Evolutionary conservation across 2,888 invertebrate genomes (phyloP).

Genomic region (Apamea anceps): DNA sequence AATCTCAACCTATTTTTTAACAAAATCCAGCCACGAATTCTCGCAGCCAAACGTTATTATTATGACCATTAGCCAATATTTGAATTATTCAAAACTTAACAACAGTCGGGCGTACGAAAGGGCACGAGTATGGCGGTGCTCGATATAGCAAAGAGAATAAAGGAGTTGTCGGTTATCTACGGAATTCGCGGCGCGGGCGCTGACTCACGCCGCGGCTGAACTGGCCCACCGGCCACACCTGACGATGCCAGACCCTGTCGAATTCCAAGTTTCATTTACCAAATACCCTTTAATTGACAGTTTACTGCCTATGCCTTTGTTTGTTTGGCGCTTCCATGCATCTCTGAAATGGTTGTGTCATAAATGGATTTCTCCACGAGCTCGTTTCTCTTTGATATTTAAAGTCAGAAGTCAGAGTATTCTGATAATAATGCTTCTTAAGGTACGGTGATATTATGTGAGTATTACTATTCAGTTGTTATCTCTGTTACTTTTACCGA

Average conservation of each 20-base stretch:
- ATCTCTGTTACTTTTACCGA: neutral
- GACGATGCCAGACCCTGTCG: slow-evolving; percentile 83
- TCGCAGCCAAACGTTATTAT: slow-evolving; percentile 66
- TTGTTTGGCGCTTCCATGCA: slow-evolving; percentile 62
- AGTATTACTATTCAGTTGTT: neutral
- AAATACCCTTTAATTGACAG: slow-evolving; percentile 77
- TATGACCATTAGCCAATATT: slow-evolving; percentile 75
- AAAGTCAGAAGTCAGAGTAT: slow-evolving; percentile 6
- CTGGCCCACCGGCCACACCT: slow-evolving; percentile 88
- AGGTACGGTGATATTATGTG: neutral
- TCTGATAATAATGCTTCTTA: neutral
- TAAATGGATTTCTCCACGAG: slow-evolving; percentile 36
- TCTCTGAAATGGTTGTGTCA: slow-evolving; percentile 41
- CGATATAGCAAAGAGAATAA: slow-evolving; percentile 81
- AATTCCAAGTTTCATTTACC: slow-evolving; percentile 78
- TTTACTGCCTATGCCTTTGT: slow-evolving; percentile 64
- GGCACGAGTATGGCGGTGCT: slow-evolving; percentile 84
- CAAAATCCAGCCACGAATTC: slow-evolving; percentile 58
- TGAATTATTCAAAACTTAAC: slow-evolving; percentile 77
- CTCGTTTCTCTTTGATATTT: slow-evolving; percentile 17
- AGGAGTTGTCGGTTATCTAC: slow-evolving; percentile 86
- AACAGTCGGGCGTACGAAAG: slow-evolving; percentile 80
- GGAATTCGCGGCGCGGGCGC: slow-evolving; percentile 84
- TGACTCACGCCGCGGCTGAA: slow-evolving; percentile 79
- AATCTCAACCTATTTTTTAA: slow-evolving; percentile 38